Evolutionary conservation across 2,888 invertebrate genomes (phyloP), one percentile per base, ranked within the genome.

Genomic region (Cantharis nigra): DNA sequence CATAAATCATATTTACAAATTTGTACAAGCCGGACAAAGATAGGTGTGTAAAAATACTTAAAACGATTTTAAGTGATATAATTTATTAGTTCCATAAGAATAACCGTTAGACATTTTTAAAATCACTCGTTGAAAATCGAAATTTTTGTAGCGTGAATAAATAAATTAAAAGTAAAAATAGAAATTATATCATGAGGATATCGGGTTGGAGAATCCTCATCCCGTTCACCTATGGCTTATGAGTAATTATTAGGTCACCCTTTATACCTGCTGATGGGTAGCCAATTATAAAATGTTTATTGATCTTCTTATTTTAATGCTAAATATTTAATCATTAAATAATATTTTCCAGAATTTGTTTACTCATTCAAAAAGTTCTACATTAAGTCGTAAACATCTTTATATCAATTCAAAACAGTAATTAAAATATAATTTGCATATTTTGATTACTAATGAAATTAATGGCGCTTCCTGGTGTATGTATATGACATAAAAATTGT

Each of bases 191-290:
- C 78, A 75, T 75, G 71, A 77, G 77, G 77, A 77, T 77, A 78
- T 75, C 67, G 63, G 75, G 49, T 49, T n/a, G n/a, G 49, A 49
- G 49, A 49, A 49, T 49, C 49, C 9, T 49, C n/a, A 49, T 49
- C n/a, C 49, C 49, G n/a, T 49, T 49, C 49, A 79, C 79, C 79
- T 80, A 80, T 79, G 74, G 62, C 74, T 79, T 78, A 77, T 81
- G 79, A 80, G 79, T 78, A 81, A 79, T 76, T 79, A 79, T 81
- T 80, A 79, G 78, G 80, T 81, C 81, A 80, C 78, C 81, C 77
- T 80, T 75, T 69, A 76, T 79, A 81, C 78, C 79, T 80, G 79
- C 77, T 80, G 76, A 73, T 76, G 70, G 67, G 64, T 70, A 14
- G 63, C 69, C 74, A 76, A 76, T 79, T 18, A 69, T 20, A 70